phyloP scores from a whole-genome alignment of 2,888 invertebrate species.

The Anagyrus pseudococci region DNA sequence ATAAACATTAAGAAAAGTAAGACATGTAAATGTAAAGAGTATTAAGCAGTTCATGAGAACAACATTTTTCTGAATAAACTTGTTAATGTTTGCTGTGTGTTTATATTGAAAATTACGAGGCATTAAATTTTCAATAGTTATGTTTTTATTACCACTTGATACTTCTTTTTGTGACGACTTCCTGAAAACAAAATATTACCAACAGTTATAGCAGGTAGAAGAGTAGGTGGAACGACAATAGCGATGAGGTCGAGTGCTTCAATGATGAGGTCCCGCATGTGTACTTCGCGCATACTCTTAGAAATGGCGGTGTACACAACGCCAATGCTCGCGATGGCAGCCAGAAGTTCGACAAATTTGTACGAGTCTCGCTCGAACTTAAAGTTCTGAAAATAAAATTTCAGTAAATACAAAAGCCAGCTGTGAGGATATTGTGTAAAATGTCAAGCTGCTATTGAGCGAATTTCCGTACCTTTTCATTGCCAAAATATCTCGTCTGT shows the following conservation, averaged over 20 bases:
- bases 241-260: slow-evolving; percentile 92
- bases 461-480: slow-evolving; percentile 69
- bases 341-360: slow-evolving; percentile 84
- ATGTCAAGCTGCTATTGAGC: slow-evolving; percentile 89
- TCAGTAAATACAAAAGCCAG: no score
- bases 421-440: slow-evolving; percentile 93
- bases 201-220: slow-evolving; percentile 97
- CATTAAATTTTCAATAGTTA: slow-evolving; percentile 47
- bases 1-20: slow-evolving; percentile 53
- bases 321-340: slow-evolving; percentile 80
- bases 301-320: slow-evolving; percentile 86
- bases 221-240: slow-evolving; percentile 92
- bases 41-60: slow-evolving; percentile 53
- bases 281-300: no score
- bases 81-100: slow-evolving; percentile 53
- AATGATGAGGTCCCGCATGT: slow-evolving; percentile 74
- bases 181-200: slow-evolving; percentile 64
- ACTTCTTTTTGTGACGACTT: slow-evolving; percentile 59
- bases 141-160: slow-evolving; percentile 57
- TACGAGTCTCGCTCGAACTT: slow-evolving; percentile 95
- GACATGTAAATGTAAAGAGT: slow-evolving; percentile 55
- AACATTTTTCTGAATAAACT: slow-evolving; percentile 52
- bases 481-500: slow-evolving; percentile 82
- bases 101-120: slow-evolving; percentile 53
- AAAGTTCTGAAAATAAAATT: no score